phyloP scores from a whole-genome alignment of 2,797 vertebrate genomes.

The Channa striata region DNA sequence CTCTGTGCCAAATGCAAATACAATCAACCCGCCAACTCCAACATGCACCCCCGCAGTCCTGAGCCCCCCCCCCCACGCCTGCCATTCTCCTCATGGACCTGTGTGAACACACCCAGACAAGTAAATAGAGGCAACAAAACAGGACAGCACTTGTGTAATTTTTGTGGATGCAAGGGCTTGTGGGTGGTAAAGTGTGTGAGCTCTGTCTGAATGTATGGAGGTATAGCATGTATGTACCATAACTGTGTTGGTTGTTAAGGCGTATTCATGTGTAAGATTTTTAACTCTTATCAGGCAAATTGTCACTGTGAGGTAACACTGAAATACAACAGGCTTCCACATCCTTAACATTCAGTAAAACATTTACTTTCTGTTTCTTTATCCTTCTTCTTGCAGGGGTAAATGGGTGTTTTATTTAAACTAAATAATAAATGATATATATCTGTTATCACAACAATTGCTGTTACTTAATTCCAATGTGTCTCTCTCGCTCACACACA shows the following conservation, averaged over 20 bases:
- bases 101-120: constrained; percentile 73
- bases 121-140: constrained; percentile 75
- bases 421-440: not conserved
- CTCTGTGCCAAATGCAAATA: constrained; percentile 87
- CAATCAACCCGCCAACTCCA: constrained; percentile 71
- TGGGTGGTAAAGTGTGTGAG: constrained; percentile 36
- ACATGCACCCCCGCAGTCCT: constrained; percentile 31
- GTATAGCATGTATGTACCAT: constrained; percentile 9
- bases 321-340: not conserved
- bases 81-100: constrained; percentile 67
- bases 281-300: constrained; percentile 35
- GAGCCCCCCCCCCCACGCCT: constrained; percentile 5
- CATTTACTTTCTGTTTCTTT: not conserved
- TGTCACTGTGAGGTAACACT: constrained; percentile 1
- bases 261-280: constrained; percentile 36
- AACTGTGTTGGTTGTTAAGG: constrained; percentile 15
- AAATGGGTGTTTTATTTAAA: too few relatives aligned
- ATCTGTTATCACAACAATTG: not conserved
- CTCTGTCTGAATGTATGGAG: constrained; percentile 20
- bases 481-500: not conserved
- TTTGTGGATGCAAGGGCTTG: constrained; percentile 30
- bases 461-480: not conserved
- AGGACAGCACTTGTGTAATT: constrained; percentile 60
- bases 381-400: not conserved
- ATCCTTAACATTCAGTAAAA: constrained; percentile 7